These are phyloP conservation scores for Nothoprocta pentlandii DNA, from an alignment of 2,113 vertebrate genomes.

Conservation along the genomic window DNA sequence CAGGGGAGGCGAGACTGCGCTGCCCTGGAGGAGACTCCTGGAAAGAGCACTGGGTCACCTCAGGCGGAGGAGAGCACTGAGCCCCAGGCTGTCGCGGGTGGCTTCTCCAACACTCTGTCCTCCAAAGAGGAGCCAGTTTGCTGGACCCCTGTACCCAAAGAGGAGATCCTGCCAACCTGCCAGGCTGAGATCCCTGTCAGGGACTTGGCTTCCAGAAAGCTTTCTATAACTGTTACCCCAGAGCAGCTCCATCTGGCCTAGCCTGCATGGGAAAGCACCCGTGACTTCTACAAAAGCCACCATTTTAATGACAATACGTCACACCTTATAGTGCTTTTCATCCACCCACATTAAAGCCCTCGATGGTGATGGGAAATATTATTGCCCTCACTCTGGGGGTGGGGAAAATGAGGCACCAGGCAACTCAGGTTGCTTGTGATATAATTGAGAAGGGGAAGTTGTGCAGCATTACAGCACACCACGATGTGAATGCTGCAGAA, in stretches of 20 bases:
- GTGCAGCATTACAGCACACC: not conserved
- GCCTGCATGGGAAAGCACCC: rapidly evolving
- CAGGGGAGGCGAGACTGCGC: not conserved
- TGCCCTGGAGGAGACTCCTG: not conserved
- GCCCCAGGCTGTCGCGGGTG: rapidly evolving
- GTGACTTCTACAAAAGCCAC: not conserved
- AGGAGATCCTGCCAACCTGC: not conserved
- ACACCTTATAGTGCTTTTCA: not conserved
- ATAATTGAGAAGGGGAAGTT: not conserved
- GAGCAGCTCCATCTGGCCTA: not conserved
- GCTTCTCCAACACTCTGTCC: not conserved
- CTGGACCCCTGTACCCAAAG: not conserved
- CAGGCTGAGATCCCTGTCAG: not conserved
- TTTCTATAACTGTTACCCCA: not conserved
- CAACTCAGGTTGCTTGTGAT: not conserved
- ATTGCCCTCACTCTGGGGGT: not conserved
- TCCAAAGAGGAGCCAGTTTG: not conserved
- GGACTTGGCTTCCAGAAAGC: not conserved
- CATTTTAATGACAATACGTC: not conserved
- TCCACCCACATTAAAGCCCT: not conserved
- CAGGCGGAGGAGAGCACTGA: not conserved
- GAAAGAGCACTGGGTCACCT: not conserved
- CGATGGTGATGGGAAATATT: not conserved
- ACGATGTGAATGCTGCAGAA: not conserved
- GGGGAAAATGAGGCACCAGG: not conserved